Conservation (phyloP, 2,797 vertebrate species). For the Anas georgica region DNA sequence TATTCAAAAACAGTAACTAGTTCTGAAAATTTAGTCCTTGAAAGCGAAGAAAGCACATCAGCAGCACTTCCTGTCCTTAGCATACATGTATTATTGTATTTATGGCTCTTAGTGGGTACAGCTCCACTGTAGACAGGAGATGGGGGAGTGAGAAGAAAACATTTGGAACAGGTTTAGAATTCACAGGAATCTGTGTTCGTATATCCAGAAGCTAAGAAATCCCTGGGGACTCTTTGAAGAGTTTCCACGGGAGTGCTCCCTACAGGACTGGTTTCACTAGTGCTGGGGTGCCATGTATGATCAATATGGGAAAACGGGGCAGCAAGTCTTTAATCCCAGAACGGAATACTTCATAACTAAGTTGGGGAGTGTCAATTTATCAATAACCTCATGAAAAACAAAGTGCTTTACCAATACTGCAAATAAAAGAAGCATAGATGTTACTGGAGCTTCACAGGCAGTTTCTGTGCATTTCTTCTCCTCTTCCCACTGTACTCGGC, state of each 20-base stretch:
- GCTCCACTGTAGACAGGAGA: background rate
- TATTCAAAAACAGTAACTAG: background rate
- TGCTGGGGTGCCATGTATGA: background rate
- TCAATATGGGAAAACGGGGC: background rate
- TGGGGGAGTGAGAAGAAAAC: constrained; percentile 34
- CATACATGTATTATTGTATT: background rate
- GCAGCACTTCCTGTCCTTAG: constrained; percentile 25
- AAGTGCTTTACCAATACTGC: background rate
- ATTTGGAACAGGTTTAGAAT: constrained; percentile 18
- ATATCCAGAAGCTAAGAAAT: background rate
- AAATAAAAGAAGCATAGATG: background rate
- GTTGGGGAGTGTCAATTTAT: background rate
- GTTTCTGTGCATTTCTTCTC: background rate
- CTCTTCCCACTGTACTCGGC: background rate
- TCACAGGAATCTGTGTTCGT: background rate
- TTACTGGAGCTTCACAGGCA: background rate
- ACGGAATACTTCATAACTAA: background rate
- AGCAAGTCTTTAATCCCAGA: background rate
- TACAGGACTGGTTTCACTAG: background rate
- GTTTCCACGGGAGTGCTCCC: background rate
- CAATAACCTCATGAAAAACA: background rate
- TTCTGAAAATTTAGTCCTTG: background rate
- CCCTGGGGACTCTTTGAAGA: background rate
- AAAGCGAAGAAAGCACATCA: background rate
- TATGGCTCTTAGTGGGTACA: constrained; percentile 18